These are phyloP conservation scores for Varanus komodoensis DNA, from an alignment of 2,113 vertebrate genomes.

Conservation along the genomic window DNA sequence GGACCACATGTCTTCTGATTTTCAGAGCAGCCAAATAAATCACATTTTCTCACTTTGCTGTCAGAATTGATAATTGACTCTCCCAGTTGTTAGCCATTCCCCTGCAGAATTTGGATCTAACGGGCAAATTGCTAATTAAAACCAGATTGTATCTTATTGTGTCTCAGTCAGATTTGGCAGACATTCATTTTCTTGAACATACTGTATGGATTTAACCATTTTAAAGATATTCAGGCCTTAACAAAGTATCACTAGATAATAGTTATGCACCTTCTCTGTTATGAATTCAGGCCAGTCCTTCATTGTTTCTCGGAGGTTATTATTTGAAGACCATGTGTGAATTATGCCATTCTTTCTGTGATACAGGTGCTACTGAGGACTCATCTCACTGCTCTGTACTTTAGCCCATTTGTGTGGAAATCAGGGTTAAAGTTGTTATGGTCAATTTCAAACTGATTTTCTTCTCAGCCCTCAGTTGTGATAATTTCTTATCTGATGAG, in stretches of 20 bases:
- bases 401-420: background rate
- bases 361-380: background rate
- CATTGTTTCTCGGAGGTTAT: background rate
- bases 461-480: background rate
- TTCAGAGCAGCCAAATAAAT: constrained; percentile 4
- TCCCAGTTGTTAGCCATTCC: constrained; percentile 9
- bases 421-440: background rate
- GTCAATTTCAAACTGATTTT: background rate
- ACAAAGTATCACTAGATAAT: background rate
- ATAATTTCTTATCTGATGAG: background rate
- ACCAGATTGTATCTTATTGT: background rate
- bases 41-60: background rate
- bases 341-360: background rate
- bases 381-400: background rate
- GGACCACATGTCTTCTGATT: background rate
- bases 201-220: background rate
- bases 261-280: background rate
- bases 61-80: constrained; percentile 16
- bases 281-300: background rate
- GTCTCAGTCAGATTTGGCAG: constrained; percentile 8
- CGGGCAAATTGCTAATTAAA: constrained; percentile 34
- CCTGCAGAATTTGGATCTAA: constrained; percentile 25
- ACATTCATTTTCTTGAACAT: constrained; percentile 8
- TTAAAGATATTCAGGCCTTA: background rate
- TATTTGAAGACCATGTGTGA: background rate